Base-by-base conservation (phyloP, 2,113 vertebrate genomes). In the Scortum barcoo region DNA sequence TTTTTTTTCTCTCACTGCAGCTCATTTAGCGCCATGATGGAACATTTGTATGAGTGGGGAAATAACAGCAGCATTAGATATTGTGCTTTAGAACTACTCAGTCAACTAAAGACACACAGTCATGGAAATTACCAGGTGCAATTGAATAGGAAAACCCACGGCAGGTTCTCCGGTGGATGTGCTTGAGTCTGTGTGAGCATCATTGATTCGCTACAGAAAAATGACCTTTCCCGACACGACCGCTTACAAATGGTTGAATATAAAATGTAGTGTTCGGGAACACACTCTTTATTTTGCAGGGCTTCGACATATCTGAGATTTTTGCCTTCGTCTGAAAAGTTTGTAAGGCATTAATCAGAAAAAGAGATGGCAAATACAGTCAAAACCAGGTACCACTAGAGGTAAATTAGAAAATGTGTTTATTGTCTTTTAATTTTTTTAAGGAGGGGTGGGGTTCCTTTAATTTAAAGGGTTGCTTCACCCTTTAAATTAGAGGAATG, bases 21-120 rank as follows among this genome's bases (percentile, higher is more conserved):
- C 77, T 84, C 62, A 84, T 87, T 86, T 88, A 88, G 78, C 17
- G 66, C 80, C 75, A 40, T 83, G 77, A 90, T 83, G 86, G 76
- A 73, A 75, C 60, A 28, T 89, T 90, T 89, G 85, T 83, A 62
- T 70, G 87, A 87, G 74, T 80, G 78, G 57, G 57, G 67, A 77
- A 86, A 84, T 86, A 85, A 85, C 80, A 82, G 61, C 58, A n/a
- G 51, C 63, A 62, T 81, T 85, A 78, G 65, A 77, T 61, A 72
- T 68, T 72, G 57, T 73, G 85, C 83, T 78, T 77, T 63, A 69
- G 54, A 87, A 66, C 63, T 62, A 51, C 72, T 83, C 78, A 44
- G 69, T 80, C 50, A 71, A 78, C 74, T 72, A 76, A 83, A 88
- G 68, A 85, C 60, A 80, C 76, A 50, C 71, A 36, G 56, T 61